Conservation (phyloP, 2,797 vertebrate species). For the Catamblyrhynchus diadema region DNA sequence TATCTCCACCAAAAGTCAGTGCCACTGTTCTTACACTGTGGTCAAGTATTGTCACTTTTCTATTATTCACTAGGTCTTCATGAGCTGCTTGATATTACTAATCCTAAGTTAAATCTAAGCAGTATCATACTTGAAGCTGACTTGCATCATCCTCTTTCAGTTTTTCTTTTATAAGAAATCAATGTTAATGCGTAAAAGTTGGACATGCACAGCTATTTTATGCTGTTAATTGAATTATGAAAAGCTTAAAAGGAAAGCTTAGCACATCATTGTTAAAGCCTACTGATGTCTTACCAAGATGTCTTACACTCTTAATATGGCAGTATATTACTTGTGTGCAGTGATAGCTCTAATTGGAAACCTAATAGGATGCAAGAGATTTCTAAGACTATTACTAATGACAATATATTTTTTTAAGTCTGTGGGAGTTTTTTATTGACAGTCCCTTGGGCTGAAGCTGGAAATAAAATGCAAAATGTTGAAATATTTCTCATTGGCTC, state of each 20-base stretch:
- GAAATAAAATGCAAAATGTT: not conserved
- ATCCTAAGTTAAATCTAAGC: not conserved
- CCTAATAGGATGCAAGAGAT: not conserved
- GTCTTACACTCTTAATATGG: not conserved
- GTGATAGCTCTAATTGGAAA: constrained; percentile 26
- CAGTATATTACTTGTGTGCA: not conserved
- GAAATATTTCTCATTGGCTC: not conserved
- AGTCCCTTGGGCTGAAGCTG: not conserved
- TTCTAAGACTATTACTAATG: constrained; percentile 13
- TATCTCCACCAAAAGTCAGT: not conserved
- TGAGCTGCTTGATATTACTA: not conserved
- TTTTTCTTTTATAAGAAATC: constrained; percentile 31
- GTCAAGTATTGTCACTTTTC: not conserved
- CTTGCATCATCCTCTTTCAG: not conserved
- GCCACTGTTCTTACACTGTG: not conserved
- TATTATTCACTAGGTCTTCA: not conserved
- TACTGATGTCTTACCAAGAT: constrained; percentile 1
- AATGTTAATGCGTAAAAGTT: constrained; percentile 7
- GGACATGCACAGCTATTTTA: not conserved
- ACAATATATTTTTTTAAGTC: constrained; percentile 19
- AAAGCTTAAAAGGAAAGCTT: constrained; percentile 3
- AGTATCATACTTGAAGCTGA: not conserved
- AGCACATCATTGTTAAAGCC: not conserved
- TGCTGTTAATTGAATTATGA: constrained; percentile 26
- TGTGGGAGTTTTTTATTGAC: constrained; percentile 17